Conservation (phyloP, 2,888 invertebrate genomes). For the Leptura quadrifasciata region DNA sequence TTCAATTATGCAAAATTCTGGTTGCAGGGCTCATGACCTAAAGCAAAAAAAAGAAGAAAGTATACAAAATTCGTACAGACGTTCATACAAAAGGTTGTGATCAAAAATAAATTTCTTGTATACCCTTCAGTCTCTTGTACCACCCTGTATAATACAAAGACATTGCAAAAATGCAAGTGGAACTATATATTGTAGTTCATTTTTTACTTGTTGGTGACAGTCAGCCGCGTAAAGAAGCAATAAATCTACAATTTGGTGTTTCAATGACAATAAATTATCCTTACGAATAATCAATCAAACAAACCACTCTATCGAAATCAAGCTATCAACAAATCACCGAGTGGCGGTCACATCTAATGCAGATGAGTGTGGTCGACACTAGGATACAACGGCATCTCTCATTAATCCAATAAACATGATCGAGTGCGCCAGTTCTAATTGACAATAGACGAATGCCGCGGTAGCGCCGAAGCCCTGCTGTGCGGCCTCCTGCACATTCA, state of each 20-base stretch:
- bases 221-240: neutral
- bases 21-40: too few species aligned
- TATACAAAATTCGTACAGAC: too few species aligned
- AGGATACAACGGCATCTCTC: conserved; percentile 66
- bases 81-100: too few species aligned
- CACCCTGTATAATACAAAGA: too few species aligned
- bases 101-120: too few species aligned
- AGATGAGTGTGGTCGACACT: conserved; percentile 69
- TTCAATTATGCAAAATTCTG: too few species aligned
- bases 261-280: conserved; percentile 36
- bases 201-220: neutral
- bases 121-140: too few species aligned
- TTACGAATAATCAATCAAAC: conserved; percentile 57
- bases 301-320: conserved; percentile 55
- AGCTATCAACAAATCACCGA: conserved; percentile 64
- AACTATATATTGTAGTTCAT: neutral
- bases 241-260: conserved; percentile 3
- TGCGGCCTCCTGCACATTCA: conserved; percentile 53
- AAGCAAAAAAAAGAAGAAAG: too few species aligned
- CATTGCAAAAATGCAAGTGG: too few species aligned
- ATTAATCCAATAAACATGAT: conserved; percentile 71
- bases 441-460: conserved; percentile 68
- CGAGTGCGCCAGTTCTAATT: conserved; percentile 69
- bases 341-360: conserved; percentile 61
- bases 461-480: conserved; percentile 64